Evolutionary conservation across 1,140 invertebrate genomes (phyloP).

Genomic region (Bombus turneri): DNA sequence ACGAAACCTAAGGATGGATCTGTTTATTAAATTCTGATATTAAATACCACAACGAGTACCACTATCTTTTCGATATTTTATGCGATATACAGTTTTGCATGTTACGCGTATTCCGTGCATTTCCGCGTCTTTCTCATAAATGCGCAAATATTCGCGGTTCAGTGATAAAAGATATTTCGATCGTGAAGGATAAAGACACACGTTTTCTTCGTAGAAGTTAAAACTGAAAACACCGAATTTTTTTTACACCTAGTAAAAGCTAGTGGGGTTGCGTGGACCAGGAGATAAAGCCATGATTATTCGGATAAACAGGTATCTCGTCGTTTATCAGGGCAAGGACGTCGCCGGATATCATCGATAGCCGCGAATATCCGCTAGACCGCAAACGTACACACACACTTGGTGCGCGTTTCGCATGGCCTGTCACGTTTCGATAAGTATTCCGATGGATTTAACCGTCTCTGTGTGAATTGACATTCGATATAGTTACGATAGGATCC

Average conservation of each 20-base stretch:
- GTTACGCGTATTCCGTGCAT: too few species aligned
- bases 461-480: conserved; percentile 5
- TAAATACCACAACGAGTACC: too few species aligned
- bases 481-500: background rate
- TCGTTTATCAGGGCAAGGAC: conserved; percentile 60
- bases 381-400: conserved; percentile 20
- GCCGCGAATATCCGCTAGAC: conserved; percentile 59
- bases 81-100: too few species aligned
- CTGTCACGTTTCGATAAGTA: conserved; percentile 51
- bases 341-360: conserved; percentile 57
- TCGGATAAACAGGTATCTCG: conserved; percentile 43
- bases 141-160: background rate
- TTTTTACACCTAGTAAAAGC: accelerated
- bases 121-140: background rate
- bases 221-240: background rate
- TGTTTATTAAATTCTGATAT: too few species aligned
- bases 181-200: too few species aligned
- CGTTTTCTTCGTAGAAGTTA: too few species aligned
- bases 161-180: background rate
- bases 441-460: conserved; percentile 39
- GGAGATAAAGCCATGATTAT: conserved; percentile 25
- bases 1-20: too few species aligned
- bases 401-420: conserved; percentile 6
- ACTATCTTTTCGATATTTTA: too few species aligned
- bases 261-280: background rate